phyloP scores from a whole-genome alignment of 1,140 invertebrate genomes.

The Drosophila auraria region DNA sequence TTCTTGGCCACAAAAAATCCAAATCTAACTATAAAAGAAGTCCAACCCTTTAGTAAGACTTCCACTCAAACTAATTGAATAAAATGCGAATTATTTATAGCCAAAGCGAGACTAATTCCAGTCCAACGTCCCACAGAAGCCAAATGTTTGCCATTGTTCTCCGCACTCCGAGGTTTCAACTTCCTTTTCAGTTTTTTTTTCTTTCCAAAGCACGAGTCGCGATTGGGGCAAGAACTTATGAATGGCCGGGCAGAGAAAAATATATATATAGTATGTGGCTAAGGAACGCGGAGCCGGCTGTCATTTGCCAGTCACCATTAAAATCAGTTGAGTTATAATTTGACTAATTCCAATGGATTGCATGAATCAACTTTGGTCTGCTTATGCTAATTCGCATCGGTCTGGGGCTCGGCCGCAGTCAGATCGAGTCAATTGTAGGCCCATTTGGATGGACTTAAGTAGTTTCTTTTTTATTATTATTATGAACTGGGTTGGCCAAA shows the following conservation, averaged over 20 bases:
- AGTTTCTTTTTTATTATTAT: slow-evolving; percentile 60
- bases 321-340: slow-evolving; percentile 73
- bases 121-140: slow-evolving; percentile 36
- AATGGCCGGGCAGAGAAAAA: slow-evolving; percentile 32
- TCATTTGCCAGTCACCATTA: slow-evolving; percentile 52
- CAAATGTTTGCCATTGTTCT: slow-evolving; percentile 44
- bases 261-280: neutral
- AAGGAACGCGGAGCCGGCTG: slow-evolving; percentile 27
- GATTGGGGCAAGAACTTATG: slow-evolving; percentile 48
- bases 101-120: slow-evolving; percentile 40
- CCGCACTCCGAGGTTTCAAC: slow-evolving; percentile 19
- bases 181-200: slow-evolving; percentile 33
- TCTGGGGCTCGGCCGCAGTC: slow-evolving; percentile 23
- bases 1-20: slow-evolving; percentile 1
- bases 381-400: slow-evolving; percentile 74
- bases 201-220: slow-evolving; percentile 32
- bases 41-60: slow-evolving; percentile 1
- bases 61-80: slow-evolving; percentile 48
- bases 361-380: slow-evolving; percentile 67
- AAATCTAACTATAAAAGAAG: slow-evolving; percentile 3
- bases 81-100: slow-evolving; percentile 39
- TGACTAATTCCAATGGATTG: slow-evolving; percentile 74
- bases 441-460: slow-evolving; percentile 62
- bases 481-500: slow-evolving; percentile 58
- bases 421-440: slow-evolving; percentile 57